Percentiles rank a stretch among this genome's conserved stretches.
Evolutionary conservation across 2,797 vertebrate species (phyloP).

Genomic region (Epinephelus awoara): DNA sequence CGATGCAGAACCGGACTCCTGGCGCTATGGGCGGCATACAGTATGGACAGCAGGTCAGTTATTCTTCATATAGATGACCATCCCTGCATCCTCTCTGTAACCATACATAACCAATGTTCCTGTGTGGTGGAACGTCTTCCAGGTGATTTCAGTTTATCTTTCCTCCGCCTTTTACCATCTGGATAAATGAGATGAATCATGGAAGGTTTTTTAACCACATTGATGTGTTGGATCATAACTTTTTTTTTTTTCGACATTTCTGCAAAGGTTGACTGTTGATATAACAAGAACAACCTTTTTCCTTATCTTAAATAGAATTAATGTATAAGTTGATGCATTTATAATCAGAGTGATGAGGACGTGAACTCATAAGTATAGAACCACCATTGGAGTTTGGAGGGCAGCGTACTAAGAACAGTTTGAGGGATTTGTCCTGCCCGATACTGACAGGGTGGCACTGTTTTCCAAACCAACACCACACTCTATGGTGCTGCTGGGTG

Average conservation of each 20-base stretch:
- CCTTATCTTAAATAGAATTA: background rate
- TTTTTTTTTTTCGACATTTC: no score
- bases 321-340: background rate
- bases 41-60: constrained; percentile 95
- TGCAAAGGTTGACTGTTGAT: background rate
- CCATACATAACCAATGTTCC: background rate
- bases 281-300: background rate
- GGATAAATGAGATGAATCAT: background rate
- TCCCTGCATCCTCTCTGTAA: background rate
- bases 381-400: background rate
- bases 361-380: background rate
- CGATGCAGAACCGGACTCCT: constrained; percentile 92
- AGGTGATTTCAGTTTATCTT: background rate
- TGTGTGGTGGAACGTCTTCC: background rate
- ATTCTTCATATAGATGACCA: background rate
- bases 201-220: background rate
- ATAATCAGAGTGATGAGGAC: background rate
- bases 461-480: background rate
- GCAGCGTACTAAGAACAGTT: background rate
- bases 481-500: background rate
- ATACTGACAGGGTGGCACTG: background rate
- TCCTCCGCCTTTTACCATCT: no score
- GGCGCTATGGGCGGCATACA: constrained; percentile 91
- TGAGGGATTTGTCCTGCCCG: background rate
- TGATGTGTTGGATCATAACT: no score